These are phyloP conservation scores for Sebastes jordani DNA, from an alignment of 2,797 vertebrate species.

Conservation along the genomic window DNA sequence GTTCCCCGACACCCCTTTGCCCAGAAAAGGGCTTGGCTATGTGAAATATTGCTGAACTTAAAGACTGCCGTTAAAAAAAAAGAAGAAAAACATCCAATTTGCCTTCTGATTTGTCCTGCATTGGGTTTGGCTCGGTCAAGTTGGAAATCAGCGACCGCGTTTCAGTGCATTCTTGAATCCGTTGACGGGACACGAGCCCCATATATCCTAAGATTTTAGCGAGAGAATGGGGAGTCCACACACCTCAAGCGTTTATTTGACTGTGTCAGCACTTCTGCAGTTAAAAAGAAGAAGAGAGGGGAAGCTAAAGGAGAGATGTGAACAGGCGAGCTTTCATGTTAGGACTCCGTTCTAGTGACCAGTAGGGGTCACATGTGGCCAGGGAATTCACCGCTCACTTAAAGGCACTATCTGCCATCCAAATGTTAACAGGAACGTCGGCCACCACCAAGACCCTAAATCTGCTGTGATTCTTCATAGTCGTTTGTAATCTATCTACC, in stretches of 20 bases:
- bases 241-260: conserved; percentile 24
- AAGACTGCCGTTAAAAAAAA: conserved; percentile 47
- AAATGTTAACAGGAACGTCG: conserved; percentile 2
- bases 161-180: conserved; percentile 43
- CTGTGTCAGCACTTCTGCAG: conserved; percentile 54
- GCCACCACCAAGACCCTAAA: neutral
- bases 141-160: conserved; percentile 38
- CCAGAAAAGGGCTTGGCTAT: conserved; percentile 64
- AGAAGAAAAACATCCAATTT: conserved; percentile 50
- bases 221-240: conserved; percentile 28
- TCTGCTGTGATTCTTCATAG: neutral
- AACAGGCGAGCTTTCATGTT: neutral
- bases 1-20: conserved; percentile 55
- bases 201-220: conserved; percentile 34
- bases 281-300: conserved; percentile 2
- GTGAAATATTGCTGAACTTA: conserved; percentile 77
- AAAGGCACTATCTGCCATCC: neutral
- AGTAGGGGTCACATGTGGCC: conserved; percentile 59
- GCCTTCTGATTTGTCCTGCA: conserved; percentile 65
- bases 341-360: conserved; percentile 14
- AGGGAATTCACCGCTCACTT: neutral
- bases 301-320: neutral
- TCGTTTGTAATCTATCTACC: neutral
- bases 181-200: conserved; percentile 42
- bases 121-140: conserved; percentile 42